A percentile compares a stretch with the other conserved stretches of the same genome.
Conservation (phyloP, 2,113 vertebrate species). For the Noturus placidus region DNA sequence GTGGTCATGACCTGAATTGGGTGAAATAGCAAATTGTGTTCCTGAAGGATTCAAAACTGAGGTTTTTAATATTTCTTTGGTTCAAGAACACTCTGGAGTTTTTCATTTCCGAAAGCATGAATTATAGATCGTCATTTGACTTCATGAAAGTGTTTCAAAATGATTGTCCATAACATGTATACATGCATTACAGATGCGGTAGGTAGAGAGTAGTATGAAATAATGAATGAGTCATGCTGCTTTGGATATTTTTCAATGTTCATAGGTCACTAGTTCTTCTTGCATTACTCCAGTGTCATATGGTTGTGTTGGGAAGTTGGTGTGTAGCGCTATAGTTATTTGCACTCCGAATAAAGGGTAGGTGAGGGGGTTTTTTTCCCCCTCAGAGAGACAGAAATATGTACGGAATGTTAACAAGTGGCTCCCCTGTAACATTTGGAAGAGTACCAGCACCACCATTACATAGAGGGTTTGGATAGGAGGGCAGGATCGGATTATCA, state of each 20-base stretch:
- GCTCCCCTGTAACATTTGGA: constrained; percentile 40
- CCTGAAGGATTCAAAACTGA: background rate
- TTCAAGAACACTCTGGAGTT: background rate
- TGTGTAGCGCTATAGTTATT: background rate
- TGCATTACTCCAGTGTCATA: background rate
- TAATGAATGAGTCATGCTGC: background rate
- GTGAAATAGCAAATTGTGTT: background rate
- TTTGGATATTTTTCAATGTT: background rate
- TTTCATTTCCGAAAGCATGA: background rate
- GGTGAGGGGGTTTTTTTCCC: constrained; percentile 28
- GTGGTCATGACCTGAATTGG: background rate
- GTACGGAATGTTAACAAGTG: constrained; percentile 66
- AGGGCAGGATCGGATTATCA: background rate
- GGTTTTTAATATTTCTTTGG: background rate
- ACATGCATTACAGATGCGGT: background rate
- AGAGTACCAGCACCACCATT: background rate
- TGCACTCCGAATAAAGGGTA: constrained; percentile 53
- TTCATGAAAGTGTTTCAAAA: background rate
- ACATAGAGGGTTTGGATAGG: background rate
- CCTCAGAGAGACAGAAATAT: constrained; percentile 49
- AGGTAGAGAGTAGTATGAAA: background rate
- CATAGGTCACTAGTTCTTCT: background rate
- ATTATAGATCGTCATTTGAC: background rate
- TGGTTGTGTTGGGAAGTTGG: background rate
- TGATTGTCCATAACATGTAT: background rate